A percentile compares a stretch with the other conserved stretches of the same genome.
These are phyloP conservation scores for Carettochelys insculpta DNA, from an alignment of 2,113 vertebrate species.

Conservation along the genomic window DNA sequence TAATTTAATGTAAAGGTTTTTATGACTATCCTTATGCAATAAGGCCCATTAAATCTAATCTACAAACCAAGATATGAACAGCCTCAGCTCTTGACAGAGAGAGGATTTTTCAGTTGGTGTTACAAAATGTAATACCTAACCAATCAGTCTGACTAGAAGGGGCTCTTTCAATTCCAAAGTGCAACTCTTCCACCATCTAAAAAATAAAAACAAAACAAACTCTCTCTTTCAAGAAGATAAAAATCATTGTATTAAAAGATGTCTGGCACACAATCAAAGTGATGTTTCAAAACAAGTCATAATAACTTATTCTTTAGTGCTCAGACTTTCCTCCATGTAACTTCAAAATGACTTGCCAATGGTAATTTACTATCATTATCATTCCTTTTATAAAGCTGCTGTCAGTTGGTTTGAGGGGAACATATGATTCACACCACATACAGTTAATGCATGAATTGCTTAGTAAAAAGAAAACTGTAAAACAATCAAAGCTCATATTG, in stretches of 20 bases:
- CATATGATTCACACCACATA: not conserved
- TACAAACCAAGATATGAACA: not conserved
- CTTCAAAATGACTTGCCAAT: not conserved
- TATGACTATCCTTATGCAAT: not conserved
- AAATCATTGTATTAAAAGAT: not conserved
- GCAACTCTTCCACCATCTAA: not conserved
- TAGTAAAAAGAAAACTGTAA: not conserved
- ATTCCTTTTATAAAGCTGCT: not conserved
- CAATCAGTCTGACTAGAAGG: not conserved
- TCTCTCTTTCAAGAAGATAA: not conserved
- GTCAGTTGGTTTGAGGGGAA: not conserved
- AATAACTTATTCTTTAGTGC: not conserved
- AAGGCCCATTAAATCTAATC: not conserved
- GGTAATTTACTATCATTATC: not conserved
- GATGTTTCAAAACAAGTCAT: not conserved
- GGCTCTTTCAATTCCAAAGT: not conserved
- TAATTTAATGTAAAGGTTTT: not conserved
- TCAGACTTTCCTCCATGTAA: not conserved
- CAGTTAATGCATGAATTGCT: not conserved
- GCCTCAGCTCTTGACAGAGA: not conserved
- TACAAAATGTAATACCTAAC: conserved; percentile 1
- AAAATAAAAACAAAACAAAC: not conserved
- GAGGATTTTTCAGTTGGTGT: not conserved
- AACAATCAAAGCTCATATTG: not conserved
- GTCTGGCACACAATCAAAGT: not conserved